These are phyloP conservation scores for Drosophila parabipectinata DNA, from an alignment of 1,140 invertebrate species.

Conservation along the genomic window DNA sequence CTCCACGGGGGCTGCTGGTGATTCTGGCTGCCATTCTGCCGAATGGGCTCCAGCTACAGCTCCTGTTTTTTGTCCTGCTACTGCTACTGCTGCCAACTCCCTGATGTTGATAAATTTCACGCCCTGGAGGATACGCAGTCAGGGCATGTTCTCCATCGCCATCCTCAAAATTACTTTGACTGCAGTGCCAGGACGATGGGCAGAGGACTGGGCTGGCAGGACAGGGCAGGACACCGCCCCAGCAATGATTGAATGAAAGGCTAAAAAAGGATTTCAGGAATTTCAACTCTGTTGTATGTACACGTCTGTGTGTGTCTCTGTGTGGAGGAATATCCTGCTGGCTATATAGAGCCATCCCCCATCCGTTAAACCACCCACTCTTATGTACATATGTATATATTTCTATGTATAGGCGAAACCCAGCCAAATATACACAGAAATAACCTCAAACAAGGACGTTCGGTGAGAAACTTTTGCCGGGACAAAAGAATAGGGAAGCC, in stretches of 20 bases:
- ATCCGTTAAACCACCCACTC: too few species aligned
- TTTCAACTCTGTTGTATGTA: constrained; percentile 22
- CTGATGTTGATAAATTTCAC: constrained; percentile 72
- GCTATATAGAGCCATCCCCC: neutral
- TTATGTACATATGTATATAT: constrained; percentile 7
- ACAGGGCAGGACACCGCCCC: constrained; percentile 20
- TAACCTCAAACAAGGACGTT: constrained; percentile 83
- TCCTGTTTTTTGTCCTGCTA: constrained; percentile 5
- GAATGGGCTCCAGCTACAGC: neutral
- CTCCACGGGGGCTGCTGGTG: constrained; percentile 25
- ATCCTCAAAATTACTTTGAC: constrained; percentile 72
- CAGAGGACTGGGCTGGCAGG: neutral
- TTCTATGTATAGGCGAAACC: neutral
- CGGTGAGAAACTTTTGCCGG: constrained; percentile 58
- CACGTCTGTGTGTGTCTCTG: neutral
- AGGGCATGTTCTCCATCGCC: constrained; percentile 21
- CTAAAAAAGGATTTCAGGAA: constrained; percentile 74
- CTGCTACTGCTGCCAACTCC: constrained; percentile 26
- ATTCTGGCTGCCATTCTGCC: neutral
- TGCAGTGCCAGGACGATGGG: constrained; percentile 41
- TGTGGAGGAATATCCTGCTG: constrained; percentile 12
- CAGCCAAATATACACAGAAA: constrained; percentile 58
- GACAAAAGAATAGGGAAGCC: constrained; percentile 17
- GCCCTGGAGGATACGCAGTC: constrained; percentile 48
- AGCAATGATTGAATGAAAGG: constrained; percentile 77